Conservation (phyloP, 2,113 vertebrate genomes). For the Hemiprocne comata region DNA sequence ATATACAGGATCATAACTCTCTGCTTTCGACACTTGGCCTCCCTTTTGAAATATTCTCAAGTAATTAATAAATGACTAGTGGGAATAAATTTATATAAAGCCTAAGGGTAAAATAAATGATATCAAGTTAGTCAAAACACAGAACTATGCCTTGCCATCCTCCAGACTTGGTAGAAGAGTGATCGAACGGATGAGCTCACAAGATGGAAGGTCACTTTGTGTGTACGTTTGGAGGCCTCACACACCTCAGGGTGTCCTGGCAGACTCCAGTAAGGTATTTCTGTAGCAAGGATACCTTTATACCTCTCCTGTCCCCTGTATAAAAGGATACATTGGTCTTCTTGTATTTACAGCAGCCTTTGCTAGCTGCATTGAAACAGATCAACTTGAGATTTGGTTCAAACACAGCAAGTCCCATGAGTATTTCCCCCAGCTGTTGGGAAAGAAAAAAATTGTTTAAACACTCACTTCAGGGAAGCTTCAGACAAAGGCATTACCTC, state of each 20-base stretch:
- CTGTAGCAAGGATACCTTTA: not conserved
- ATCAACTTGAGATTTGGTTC: slow-evolving; percentile 58
- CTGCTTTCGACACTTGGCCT: not conserved
- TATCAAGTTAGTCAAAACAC: not conserved
- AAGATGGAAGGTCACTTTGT: not conserved
- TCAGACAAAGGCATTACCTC: slow-evolving; percentile 53
- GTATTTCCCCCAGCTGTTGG: slow-evolving; percentile 53
- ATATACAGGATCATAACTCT: not conserved
- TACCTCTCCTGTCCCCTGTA: not conserved
- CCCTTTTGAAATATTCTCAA: not conserved
- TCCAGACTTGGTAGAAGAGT: not conserved
- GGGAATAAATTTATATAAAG: not conserved
- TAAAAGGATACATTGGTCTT: not conserved
- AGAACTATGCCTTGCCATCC: not conserved
- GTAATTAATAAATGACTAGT: not conserved
- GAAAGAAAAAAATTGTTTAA: slow-evolving; percentile 40
- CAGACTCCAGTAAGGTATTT: not conserved
- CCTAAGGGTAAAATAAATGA: not conserved
- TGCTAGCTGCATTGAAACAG: slow-evolving; percentile 22
- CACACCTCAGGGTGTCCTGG: not conserved
- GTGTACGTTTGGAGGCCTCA: not conserved
- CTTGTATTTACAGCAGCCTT: slow-evolving; percentile 31
- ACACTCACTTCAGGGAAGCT: slow-evolving; percentile 46
- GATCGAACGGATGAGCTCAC: accelerated
- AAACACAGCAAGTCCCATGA: slow-evolving; percentile 37